A percentile compares a stretch with the other conserved stretches of the same genome.
Conservation (phyloP, 2,113 vertebrate species). For the Piaya cayana region DNA sequence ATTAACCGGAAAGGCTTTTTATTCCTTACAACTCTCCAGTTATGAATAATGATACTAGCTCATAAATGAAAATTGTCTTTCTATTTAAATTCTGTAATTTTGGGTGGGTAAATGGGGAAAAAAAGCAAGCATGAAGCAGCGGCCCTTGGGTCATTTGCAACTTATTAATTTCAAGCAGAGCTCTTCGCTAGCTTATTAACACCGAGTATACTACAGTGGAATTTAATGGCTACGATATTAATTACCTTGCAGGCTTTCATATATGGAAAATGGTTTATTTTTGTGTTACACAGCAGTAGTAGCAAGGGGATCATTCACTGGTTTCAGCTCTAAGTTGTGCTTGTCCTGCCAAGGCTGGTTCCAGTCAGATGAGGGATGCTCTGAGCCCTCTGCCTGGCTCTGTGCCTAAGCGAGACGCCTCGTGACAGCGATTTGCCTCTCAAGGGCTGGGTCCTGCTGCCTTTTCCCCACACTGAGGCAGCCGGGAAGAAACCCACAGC, state of each 20-base stretch:
- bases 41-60: slow-evolving; percentile 71
- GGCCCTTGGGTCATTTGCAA: slow-evolving; percentile 75
- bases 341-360: background rate
- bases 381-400: background rate
- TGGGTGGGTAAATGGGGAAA: slow-evolving; percentile 27
- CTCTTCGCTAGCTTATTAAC: slow-evolving; percentile 68
- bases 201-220: slow-evolving; percentile 28
- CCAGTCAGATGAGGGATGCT: background rate
- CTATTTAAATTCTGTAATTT: slow-evolving; percentile 71
- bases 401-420: background rate
- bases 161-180: slow-evolving; percentile 77
- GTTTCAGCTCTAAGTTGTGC: background rate
- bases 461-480: background rate
- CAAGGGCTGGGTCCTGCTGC: background rate
- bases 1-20: slow-evolving; percentile 70
- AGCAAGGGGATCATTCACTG: background rate
- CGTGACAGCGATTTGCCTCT: background rate
- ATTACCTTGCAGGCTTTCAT: slow-evolving; percentile 60
- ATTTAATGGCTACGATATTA: slow-evolving; percentile 65
- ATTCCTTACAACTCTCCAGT: slow-evolving; percentile 58
- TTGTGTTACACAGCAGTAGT: background rate
- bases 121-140: slow-evolving; percentile 44
- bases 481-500: background rate
- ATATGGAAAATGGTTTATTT: slow-evolving; percentile 14
- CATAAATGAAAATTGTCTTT: slow-evolving; percentile 76